These are phyloP conservation scores for Antennarius maculatus DNA, from an alignment of 2,797 vertebrate genomes.

Conservation along the genomic window DNA sequence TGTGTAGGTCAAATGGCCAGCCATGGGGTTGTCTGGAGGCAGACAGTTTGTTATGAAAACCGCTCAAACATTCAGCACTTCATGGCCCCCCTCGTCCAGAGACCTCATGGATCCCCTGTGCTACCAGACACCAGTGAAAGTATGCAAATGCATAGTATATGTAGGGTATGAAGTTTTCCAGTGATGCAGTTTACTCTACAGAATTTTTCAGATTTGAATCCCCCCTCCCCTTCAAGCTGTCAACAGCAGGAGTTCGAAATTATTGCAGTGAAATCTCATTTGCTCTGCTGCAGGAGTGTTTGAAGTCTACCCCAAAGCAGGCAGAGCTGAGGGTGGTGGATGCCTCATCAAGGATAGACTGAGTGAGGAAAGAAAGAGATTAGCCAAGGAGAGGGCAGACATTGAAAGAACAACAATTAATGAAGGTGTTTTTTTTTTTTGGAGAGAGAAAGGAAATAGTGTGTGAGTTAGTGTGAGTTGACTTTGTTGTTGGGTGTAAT, in stretches of 20 bases:
- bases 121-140: not conserved
- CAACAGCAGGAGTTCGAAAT: constrained; percentile 2
- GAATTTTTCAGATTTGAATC: not conserved
- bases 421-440: constrained; percentile 1
- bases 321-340: not conserved
- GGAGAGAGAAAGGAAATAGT: not conserved
- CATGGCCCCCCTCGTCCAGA: constrained; percentile 4
- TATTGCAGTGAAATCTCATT: constrained; percentile 13
- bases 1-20: constrained; percentile 67
- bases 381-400: not conserved
- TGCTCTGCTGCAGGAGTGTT: not conserved
- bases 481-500: constrained; percentile 66
- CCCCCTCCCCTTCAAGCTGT: constrained; percentile 4
- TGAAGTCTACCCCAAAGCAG: not conserved
- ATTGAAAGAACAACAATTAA: constrained; percentile 4
- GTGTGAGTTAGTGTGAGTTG: not conserved
- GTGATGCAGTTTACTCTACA: not conserved
- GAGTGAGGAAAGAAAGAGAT: not conserved
- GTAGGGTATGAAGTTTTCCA: not conserved
- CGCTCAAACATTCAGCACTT: constrained; percentile 52
- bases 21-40: constrained; percentile 41
- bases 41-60: constrained; percentile 60
- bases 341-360: not conserved
- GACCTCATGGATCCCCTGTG: not conserved
- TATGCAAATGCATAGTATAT: constrained; percentile 3